Conservation (phyloP, 2,888 invertebrate genomes). For the Andrena marginata region DNA sequence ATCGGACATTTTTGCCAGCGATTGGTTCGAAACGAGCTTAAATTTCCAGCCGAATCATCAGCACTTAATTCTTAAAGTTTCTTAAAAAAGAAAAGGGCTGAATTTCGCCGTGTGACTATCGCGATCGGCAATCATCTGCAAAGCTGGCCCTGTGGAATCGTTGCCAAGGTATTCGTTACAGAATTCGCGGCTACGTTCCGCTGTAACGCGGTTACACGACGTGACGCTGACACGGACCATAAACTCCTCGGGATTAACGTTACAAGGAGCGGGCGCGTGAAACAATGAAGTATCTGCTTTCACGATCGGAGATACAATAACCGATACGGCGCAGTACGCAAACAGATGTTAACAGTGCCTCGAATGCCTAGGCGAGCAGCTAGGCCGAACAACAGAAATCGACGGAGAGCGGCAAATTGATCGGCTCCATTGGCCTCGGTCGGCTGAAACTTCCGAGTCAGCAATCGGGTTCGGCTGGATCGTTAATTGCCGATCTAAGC, state of each 20-base stretch:
- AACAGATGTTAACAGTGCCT: constrained; percentile 33
- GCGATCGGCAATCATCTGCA: not conserved
- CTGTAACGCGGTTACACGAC: not conserved
- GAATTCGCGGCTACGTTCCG: constrained; percentile 7
- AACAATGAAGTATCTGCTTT: constrained; percentile 30
- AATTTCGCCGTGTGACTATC: not conserved
- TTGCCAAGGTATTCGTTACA: not conserved
- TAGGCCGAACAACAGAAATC: not conserved
- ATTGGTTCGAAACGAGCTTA: no score
- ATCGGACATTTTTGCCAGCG: no score
- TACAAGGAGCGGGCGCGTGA: constrained; percentile 15
- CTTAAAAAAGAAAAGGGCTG: no score
- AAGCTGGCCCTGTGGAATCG: not conserved
- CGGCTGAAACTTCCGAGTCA: constrained; percentile 22
- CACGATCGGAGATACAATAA: constrained; percentile 30
- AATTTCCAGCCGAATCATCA: no score
- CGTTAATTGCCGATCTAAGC: constrained; percentile 32
- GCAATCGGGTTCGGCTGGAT: constrained; percentile 10
- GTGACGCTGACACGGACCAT: constrained; percentile 17
- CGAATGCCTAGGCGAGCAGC: not conserved
- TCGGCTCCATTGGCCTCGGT: constrained; percentile 3
- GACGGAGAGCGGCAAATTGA: constrained; percentile 17
- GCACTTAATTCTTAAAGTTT: no score
- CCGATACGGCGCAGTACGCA: constrained; percentile 13
- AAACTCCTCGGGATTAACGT: constrained; percentile 18